Base-by-base conservation (phyloP, 2,888 invertebrate genomes). In the Lepetodrilus schrolli region DNA sequence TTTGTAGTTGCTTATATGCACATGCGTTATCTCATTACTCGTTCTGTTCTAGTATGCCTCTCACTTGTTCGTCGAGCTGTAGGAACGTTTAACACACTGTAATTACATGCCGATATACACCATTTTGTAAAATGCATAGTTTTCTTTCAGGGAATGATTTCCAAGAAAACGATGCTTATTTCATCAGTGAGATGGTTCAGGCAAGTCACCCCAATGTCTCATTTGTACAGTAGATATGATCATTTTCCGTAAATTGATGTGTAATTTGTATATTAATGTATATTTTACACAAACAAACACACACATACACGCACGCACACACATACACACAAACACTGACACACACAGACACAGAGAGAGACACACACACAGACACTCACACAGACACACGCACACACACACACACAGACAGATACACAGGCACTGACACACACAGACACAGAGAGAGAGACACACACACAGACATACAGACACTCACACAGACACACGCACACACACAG, bases 131-230 rank as follows among this genome's bases (percentile, higher is more conserved):
- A 43, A 17, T 4, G 43, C 5, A 10, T 21, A 8, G 0, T 72
- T 17, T 66, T n/a, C 37, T 77, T 79, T 20, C 79, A 85, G 85
- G 73, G 7, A 84, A 84, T 70, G 80, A 74, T 20, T 82, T 84
- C 65, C 74, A 74, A 72, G 85, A 85, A 70, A 79, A 79, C n/a
- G 85, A 84, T 73, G 79, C 82, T 4, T 70, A 36, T 7, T 73
- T 74, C 48, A 34, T 85, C 17, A 79, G 80, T 17, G 77, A 78
- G 38, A 72, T 82, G 10, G 74, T 85, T 10, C 76, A 76, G 73
- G 85, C 84, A 79, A 72, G 75, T 48, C 10, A 30, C n/a, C 43
- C 43, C 4, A 13, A 43, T 10, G 17, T 10, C 43, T 5, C n/a
- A 43, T 43, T 10, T 13, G 17, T 43, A 13, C 4, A 0, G 17